Base-by-base conservation (phyloP, 2,113 vertebrate species). In the Hippolais icterina region DNA sequence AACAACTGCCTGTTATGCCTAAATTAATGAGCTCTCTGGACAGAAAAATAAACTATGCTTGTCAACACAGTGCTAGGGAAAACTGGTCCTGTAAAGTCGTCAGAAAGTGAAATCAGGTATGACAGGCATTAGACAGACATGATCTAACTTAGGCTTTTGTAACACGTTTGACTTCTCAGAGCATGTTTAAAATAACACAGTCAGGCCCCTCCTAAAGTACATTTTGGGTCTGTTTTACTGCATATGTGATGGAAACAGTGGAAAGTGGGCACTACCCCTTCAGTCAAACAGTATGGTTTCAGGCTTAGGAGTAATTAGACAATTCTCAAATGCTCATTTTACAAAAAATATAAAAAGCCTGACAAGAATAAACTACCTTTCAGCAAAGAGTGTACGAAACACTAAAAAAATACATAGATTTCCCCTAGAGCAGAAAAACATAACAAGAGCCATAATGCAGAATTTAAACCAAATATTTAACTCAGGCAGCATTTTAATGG, bases 401-500 rank as follows among this genome's bases (percentile, higher is more conserved):
- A 80, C 20, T 16, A 37, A 72, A 63, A 76, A 54, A 56, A 83
- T 52, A 33, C 11, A 39, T 0, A 16, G 3, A 25, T 44, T 64
- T 80, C 5, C 18, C 18, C 17, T 41, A 29, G 13, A 83, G 41
- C 27, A 87, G 10, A 64, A 87, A 90, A 78, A 28, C 2, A 3
- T 7, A 53, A 10, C 10, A 79, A 69, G 23, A 80, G 37, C 18
- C 5, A 31, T 24, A 71, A 52, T 24, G 13, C 20, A 84, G 53
- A 90, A 72, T 82, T 76, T 37, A 79, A 93, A 81, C 24, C 15
- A 90, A 79, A 79, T 63, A 82, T 33, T 79, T 54, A 79, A 89
- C 39, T 27, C 41, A 61, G 53, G 44, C 63, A 82, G 57, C 13
- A 88, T 61, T 85, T 60, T 21, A 90, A 59, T 23, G 31, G 9